Conservation (phyloP, 2,888 invertebrate genomes). For the Halictus quadricinctus region DNA sequence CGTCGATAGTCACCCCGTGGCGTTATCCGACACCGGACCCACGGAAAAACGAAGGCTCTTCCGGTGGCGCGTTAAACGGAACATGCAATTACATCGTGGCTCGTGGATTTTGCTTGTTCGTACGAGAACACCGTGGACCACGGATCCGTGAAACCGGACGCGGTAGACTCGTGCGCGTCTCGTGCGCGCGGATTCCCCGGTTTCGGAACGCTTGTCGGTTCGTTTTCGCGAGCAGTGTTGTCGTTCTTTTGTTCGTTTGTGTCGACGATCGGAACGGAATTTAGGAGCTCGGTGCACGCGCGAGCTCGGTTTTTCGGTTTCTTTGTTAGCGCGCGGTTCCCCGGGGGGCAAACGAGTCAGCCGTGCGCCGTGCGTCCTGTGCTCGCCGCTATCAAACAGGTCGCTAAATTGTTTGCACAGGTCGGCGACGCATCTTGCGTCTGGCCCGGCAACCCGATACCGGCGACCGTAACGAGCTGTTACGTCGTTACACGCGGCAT, state of each 20-base stretch:
- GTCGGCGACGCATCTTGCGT: conserved; percentile 28
- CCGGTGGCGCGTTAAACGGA: conserved; percentile 9
- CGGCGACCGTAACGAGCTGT: conserved; percentile 58
- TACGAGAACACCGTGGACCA: not conserved
- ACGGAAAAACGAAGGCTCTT: not conserved
- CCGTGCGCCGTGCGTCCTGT: not conserved
- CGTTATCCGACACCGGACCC: not conserved
- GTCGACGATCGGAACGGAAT: not conserved
- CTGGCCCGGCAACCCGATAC: conserved; percentile 14
- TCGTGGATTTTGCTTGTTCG: not conserved
- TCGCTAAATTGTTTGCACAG: conserved; percentile 36
- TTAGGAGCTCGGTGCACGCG: not conserved
- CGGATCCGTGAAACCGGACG: not conserved
- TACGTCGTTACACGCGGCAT: conserved; percentile 45
- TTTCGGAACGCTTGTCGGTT: not conserved
- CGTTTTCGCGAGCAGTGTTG: not conserved
- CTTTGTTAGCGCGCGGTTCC: not conserved
- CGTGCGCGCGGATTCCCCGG: not conserved
- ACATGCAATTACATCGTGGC: conserved; percentile 4
- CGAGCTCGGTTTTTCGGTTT: not conserved
- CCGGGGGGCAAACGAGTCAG: not conserved
- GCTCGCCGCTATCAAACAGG: conserved; percentile 6
- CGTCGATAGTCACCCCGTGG: conserved; percentile 30
- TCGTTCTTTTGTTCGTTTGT: not conserved
- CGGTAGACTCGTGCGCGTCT: not conserved